Conservation (phyloP, 2,113 vertebrate genomes). For the Pluvialis apricaria region DNA sequence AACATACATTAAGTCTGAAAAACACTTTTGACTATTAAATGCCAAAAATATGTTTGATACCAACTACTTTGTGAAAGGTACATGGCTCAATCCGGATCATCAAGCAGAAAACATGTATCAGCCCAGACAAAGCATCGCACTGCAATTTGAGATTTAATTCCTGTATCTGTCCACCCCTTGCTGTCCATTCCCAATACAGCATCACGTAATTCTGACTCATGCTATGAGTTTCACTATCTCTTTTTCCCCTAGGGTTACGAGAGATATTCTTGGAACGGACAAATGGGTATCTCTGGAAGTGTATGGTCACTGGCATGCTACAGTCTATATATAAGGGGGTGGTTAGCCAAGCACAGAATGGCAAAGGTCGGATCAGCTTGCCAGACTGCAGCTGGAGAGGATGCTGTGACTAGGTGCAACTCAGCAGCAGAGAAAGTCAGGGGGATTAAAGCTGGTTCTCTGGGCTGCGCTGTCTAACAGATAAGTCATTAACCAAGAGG, state of each 20-base stretch:
- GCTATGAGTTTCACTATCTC: not conserved
- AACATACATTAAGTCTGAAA: not conserved
- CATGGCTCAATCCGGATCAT: not conserved
- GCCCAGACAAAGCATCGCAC: not conserved
- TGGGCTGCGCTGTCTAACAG: not conserved
- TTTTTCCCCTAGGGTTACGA: not conserved
- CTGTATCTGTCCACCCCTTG: not conserved
- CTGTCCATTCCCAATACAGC: not conserved
- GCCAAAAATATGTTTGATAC: not conserved
- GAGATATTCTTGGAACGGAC: not conserved
- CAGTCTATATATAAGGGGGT: not conserved
- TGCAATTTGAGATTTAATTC: not conserved
- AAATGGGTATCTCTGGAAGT: not conserved
- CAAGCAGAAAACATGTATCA: fast-evolving
- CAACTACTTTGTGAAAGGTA: not conserved
- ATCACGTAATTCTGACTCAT: not conserved
- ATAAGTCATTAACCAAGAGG: not conserved
- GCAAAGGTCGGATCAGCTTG: not conserved
- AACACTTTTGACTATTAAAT: not conserved
- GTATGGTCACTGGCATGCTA: not conserved
- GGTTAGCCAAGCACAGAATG: not conserved
- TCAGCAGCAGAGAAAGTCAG: not conserved
- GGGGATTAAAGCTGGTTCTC: not conserved
- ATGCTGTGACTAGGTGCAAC: not conserved
- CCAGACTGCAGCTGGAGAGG: not conserved